Conservation (phyloP, 2,888 invertebrate species). For the Hermaeophaga mercurialis region DNA sequence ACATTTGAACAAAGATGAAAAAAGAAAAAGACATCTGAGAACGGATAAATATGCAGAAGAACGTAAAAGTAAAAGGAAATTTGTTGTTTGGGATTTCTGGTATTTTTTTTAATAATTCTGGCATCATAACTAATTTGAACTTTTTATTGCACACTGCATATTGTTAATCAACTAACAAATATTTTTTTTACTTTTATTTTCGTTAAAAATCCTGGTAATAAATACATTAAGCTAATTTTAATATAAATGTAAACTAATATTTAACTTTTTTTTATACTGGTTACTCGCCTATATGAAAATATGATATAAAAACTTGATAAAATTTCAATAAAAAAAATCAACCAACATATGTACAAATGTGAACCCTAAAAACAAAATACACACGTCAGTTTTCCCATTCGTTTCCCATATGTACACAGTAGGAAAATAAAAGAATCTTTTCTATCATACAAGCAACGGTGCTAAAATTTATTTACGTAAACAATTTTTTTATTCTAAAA, state of each 20-base stretch:
- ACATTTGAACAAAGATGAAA: too few relatives aligned
- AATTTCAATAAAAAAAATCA: slow-evolving; percentile 23
- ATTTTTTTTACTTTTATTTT: slow-evolving; percentile 5
- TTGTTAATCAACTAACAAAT: slow-evolving; percentile 6
- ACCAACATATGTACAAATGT: slow-evolving; percentile 13
- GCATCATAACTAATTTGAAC: too few relatives aligned
- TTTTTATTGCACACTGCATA: too few relatives aligned
- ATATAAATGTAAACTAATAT: slow-evolving; percentile 13
- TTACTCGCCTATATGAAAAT: slow-evolving; percentile 16
- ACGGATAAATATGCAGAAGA: too few relatives aligned
- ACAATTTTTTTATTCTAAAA: too few relatives aligned
- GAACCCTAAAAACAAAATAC: slow-evolving; percentile 6
- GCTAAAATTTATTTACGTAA: too few relatives aligned
- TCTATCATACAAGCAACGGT: too few relatives aligned
- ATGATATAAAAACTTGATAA: slow-evolving; percentile 20
- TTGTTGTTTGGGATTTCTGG: too few relatives aligned
- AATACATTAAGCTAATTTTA: slow-evolving; percentile 14
- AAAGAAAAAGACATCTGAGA: too few relatives aligned
- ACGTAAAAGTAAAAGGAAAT: too few relatives aligned
- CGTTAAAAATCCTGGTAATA: slow-evolving; percentile 3
- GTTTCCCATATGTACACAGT: background rate
- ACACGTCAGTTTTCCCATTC: background rate
- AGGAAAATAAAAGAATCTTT: slow-evolving; percentile 6
- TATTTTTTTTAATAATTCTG: too few relatives aligned
- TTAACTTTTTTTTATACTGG: slow-evolving; percentile 5